phyloP scores from a whole-genome alignment of 2,888 invertebrate species.

The Diaperis boleti region DNA sequence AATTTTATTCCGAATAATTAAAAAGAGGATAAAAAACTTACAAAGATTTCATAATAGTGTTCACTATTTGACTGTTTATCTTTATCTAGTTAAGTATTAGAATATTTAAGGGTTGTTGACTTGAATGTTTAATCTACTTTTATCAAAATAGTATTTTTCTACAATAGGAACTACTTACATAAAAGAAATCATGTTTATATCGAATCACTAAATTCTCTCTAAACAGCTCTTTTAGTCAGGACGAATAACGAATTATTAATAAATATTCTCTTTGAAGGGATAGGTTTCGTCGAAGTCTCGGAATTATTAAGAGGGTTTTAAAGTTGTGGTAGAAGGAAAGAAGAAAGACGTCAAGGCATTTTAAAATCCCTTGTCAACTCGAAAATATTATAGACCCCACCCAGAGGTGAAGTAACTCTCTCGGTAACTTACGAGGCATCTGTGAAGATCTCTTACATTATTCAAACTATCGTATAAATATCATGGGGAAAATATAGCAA shows the following conservation, averaged over 20 bases:
- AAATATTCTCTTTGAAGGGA: conserved; percentile 18
- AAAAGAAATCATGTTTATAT: too few species aligned
- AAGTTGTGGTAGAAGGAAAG: conserved; percentile 54
- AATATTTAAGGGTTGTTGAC: too few species aligned
- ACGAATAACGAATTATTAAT: conserved; percentile 27
- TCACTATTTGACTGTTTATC: too few species aligned
- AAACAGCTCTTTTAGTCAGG: too few species aligned
- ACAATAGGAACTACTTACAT: too few species aligned
- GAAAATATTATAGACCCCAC: conserved; percentile 11
- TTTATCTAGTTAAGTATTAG: too few species aligned
- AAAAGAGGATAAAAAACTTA: too few species aligned
- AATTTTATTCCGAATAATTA: too few species aligned
- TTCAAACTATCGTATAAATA: conserved; percentile 25
- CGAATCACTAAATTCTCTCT: too few species aligned
- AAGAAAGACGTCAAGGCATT: conserved; percentile 47
- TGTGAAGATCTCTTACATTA: conserved; percentile 27
- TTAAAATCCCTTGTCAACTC: conserved; percentile 53
- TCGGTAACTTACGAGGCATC: conserved; percentile 7
- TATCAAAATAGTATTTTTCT: too few species aligned
- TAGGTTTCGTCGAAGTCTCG: conserved; percentile 30
- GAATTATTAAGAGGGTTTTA: conserved; percentile 57
- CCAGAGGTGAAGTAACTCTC: not conserved
- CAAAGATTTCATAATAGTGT: too few species aligned
- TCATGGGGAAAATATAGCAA: conserved; percentile 20
- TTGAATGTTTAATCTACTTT: too few species aligned